Evolutionary conservation across 2,113 vertebrate species (phyloP), one percentile per base, ranked within the genome.

Genomic region (Pungitius pungitius): DNA sequence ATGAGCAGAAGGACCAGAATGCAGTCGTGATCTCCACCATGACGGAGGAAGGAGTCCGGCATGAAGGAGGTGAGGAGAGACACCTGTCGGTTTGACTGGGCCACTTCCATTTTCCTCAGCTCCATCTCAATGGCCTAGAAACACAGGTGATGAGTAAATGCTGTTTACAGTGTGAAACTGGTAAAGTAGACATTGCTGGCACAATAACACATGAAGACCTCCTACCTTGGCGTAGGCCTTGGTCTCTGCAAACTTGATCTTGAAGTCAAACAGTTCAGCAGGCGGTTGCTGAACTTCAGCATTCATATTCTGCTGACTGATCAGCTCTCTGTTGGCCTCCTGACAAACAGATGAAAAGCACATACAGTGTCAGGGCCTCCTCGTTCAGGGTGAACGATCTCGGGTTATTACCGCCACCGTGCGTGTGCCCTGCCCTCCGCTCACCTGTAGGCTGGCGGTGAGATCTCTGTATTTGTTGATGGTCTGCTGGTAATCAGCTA

Each of bases 211-310:
- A 1, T 33, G 11, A 18, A 3, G 27, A 1, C 45, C 18, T n/a
- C 85, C 69, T 80, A 99, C 97, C 96, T 98, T 99, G 4, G 98
- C 97, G 0, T 99, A 96, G 30, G 98, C 98, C 85, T 98, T 99
- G 0, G 97, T 98, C 93, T 99, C 97, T 0, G 97, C 98, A 85
- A 99, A 99, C 81, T 99, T 99, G 55, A 99, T 99, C 92, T 99
- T 99, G 92, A 99, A 99, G 92, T 99, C 96, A 17, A 99, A 99
- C 62, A 97, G 96, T 82, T 99, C 98, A 0, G 96, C 94, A 0
- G 96, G 95, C 0, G 95, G 94, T 80, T 97, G 96, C 81, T 98
- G 97, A 79, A 96, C 95, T 62, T 99, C 97, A 0, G 92, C 93
- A 0, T 93, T 96, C 0, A 95, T 96, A 56, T 95, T 97, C 85